Conservation (phyloP, 1,140 invertebrate species). For the Nautilus pompilius region DNA sequence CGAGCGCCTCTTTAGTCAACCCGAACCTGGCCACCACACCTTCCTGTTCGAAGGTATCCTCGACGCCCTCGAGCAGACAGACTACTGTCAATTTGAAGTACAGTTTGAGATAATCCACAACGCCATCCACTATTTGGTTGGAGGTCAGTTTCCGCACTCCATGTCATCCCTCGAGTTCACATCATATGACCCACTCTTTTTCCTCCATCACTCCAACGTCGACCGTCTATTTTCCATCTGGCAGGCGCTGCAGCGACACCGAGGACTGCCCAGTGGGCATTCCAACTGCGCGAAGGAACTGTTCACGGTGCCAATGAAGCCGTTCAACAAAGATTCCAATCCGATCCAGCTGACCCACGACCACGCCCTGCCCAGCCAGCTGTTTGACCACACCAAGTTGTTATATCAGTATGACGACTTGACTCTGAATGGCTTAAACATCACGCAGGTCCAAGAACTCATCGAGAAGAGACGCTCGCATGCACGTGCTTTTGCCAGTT, state of each 20-base stretch:
- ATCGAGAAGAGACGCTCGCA: conserved; percentile 7
- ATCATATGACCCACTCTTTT: conserved; percentile 25
- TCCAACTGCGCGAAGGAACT: conserved; percentile 14
- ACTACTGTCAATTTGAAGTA: conserved; percentile 27
- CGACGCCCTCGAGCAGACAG: conserved; percentile 22
- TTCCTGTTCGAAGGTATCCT: conserved; percentile 18
- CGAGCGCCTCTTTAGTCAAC: neutral
- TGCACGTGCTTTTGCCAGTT: conserved; percentile 14
- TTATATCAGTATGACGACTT: conserved; percentile 20
- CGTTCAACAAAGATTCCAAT: conserved; percentile 21
- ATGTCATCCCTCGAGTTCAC: conserved; percentile 25
- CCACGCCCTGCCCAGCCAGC: conserved; percentile 1
- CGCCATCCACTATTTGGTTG: conserved; percentile 26
- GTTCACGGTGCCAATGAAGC: conserved; percentile 9
- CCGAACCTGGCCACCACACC: conserved; percentile 15
- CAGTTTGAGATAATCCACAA: conserved; percentile 29
- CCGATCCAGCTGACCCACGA: conserved; percentile 13
- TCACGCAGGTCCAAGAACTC: conserved; percentile 14
- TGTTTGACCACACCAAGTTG: conserved; percentile 4
- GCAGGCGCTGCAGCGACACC: conserved; percentile 18
- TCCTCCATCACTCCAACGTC: conserved; percentile 22
- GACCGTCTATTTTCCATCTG: conserved; percentile 20
- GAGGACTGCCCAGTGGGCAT: conserved; percentile 11
- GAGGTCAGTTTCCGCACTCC: conserved; percentile 16
- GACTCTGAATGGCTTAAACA: conserved; percentile 13